Base-by-base conservation (phyloP, 2,888 invertebrate species). In the Scaeva pyrastri region DNA sequence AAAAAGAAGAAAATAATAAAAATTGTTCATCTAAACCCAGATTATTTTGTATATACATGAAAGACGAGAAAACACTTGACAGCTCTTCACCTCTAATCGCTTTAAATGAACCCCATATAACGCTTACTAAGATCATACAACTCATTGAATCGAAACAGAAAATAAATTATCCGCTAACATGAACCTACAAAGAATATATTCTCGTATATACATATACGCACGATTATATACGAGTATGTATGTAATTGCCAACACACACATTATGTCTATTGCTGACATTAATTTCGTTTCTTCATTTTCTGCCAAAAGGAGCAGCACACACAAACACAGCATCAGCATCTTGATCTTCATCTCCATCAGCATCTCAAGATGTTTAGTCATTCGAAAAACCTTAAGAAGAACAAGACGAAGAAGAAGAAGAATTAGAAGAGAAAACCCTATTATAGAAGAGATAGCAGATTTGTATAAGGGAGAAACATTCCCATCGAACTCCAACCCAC, bases 131-230 rank as follows among this genome's bases (percentile, higher is more conserved):
- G 58, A 80, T 80, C 66, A 71, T 64, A 55, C 60, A 62, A 80
- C 45, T 60, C 84, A 80, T 45, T 80, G 84, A 68, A 50, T 76
- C 21, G 80, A 48, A 72, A 76, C 68, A 68, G 52, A 84, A 80
- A 76, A 52, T 72, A 76, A 76, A 85, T 84, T 85, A 80, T 76
- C 72, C 41, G 60, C 45, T 56, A 62, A 68, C 72, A 71, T 72
- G 50, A 73, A 68, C 72, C 66, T 76, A 60, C 68, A 80, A 80
- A 76, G 72, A 68, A 62, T 52, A 52, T 56, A n/a, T 14, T 12
- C 8, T 52, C n/a, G n/a, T n/a, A 41, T 62, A 39, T 19, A 7
- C 4, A n/a, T 6, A 36, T 41, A 26, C 2, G 19, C 45, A 48
- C 3, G 14, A 23, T 10, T 60, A 23, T n/a, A n/a, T 21, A 41